phyloP scores from a whole-genome alignment of 2,113 vertebrate genomes.

The Leuciscus idus region DNA sequence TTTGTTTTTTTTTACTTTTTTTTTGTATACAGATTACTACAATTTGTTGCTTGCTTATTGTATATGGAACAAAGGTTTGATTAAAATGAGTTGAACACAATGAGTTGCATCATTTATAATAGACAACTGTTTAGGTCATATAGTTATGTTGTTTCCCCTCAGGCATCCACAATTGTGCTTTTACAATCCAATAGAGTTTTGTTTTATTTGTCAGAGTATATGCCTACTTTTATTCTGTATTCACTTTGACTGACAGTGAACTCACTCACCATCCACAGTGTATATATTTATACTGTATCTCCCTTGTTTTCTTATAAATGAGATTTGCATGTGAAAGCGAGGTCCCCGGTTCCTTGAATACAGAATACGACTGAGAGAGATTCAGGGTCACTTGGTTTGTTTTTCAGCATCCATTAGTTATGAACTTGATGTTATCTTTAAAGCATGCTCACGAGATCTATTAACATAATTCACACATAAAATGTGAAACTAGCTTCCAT shows the following conservation, averaged over 20 bases:
- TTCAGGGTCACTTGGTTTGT: not conserved
- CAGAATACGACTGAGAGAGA: not conserved
- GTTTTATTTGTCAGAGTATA: not conserved
- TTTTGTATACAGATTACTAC: not conserved
- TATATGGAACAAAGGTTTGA: not conserved
- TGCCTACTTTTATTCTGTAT: not conserved
- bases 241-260: not conserved
- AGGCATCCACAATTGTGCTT: not conserved
- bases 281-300: not conserved
- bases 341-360: not conserved
- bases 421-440: not conserved
- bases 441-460: not conserved
- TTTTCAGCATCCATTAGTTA: slow-evolving; percentile 3
- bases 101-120: not conserved
- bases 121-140: not conserved
- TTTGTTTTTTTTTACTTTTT: no score
- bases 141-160: no score
- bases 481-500: not conserved
- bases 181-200: not conserved
- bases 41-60: not conserved
- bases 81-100: not conserved
- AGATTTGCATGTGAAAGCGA: not conserved
- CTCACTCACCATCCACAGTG: not conserved
- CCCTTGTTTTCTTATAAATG: not conserved
- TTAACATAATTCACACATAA: not conserved